Evolutionary conservation across 2,888 invertebrate species (phyloP).

Genomic region (Noctua fimbriata): DNA sequence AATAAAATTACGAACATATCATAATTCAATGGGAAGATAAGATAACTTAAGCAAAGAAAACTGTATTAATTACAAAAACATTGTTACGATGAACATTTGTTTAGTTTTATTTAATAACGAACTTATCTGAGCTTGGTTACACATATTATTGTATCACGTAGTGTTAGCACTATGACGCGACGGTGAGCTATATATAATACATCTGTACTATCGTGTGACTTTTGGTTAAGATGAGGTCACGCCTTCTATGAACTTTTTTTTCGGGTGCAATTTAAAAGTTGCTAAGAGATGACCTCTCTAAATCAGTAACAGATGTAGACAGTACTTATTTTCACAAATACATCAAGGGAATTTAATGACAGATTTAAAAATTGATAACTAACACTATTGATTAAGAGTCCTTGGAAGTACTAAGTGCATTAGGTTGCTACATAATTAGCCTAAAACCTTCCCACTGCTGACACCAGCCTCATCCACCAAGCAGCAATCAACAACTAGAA

Average conservation of each 20-base stretch:
- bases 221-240: not conserved
- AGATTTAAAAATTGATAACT: not conserved
- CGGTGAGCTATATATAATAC: constrained; percentile 1
- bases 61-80: constrained; percentile 4
- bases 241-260: not conserved
- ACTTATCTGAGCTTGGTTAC: constrained; percentile 11
- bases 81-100: constrained; percentile 15
- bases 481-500: not conserved
- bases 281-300: not conserved
- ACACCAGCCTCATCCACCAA: not conserved
- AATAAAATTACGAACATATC: not conserved
- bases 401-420: not conserved
- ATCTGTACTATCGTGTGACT: not conserved
- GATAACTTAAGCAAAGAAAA: constrained; percentile 27
- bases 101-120: constrained; percentile 32
- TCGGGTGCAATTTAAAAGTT: not conserved
- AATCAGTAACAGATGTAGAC: not conserved
- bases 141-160: not conserved
- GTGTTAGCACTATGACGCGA: not conserved
- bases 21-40: constrained; percentile 24
- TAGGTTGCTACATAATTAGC: not conserved
- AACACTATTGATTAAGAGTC: not conserved
- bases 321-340: not conserved
- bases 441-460: not conserved
- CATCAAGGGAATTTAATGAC: not conserved